Conservation (phyloP, 2,888 invertebrate species). For the Cephus rjabovi region DNA sequence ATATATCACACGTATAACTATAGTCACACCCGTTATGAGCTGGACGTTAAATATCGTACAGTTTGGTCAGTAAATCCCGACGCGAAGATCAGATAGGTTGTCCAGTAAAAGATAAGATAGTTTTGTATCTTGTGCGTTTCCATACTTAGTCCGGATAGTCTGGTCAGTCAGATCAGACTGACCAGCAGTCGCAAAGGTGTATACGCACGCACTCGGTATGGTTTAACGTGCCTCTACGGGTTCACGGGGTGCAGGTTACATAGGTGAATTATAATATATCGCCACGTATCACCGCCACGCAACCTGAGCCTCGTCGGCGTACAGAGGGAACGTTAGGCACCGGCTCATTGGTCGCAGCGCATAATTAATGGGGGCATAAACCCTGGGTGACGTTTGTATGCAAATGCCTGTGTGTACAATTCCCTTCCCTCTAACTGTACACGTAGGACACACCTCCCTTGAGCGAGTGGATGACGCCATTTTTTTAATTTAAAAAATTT, state of each 20-base stretch:
- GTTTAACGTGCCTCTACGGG: background rate
- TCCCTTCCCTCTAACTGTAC: conserved; percentile 13
- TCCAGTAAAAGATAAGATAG: background rate
- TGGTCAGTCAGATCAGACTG: background rate
- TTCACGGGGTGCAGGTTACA: conserved; percentile 4
- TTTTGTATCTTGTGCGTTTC: background rate
- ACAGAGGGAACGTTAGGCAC: conserved; percentile 35
- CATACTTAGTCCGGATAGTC: background rate
- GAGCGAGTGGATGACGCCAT: background rate
- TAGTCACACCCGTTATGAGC: background rate
- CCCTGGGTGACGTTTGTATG: conserved; percentile 54
- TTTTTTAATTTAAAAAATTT: background rate
- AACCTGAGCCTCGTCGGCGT: conserved; percentile 7
- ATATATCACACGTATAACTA: too few species aligned
- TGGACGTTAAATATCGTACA: background rate
- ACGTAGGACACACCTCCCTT: background rate
- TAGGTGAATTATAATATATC: conserved; percentile 20
- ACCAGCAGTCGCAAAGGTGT: background rate
- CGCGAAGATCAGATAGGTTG: background rate
- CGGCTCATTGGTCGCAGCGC: conserved; percentile 53
- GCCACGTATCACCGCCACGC: conserved; percentile 7
- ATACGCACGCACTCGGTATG: background rate
- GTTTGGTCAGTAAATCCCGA: background rate
- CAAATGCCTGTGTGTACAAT: conserved; percentile 40
- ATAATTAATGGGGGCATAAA: conserved; percentile 57